phyloP scores from a whole-genome alignment of 2,888 invertebrate species.

The Xanthorhoe spadicearia region DNA sequence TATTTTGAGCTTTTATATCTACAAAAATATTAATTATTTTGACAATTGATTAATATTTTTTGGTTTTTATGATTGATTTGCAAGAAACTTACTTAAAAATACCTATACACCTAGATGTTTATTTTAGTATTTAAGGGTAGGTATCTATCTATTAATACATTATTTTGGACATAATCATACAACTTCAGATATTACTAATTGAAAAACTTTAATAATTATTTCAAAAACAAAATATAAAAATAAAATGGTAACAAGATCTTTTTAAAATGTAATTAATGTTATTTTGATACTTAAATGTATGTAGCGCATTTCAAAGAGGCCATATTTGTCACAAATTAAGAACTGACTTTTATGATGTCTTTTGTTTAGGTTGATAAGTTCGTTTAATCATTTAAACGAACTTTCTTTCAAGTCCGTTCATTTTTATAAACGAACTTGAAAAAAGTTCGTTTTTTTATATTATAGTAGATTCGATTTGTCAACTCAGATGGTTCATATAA shows the following conservation, averaged over 20 bases:
- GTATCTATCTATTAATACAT: not conserved
- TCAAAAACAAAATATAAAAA: not conserved
- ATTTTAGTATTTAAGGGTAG: not conserved
- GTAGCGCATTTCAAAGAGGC: too few relatives aligned
- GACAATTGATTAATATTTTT: not conserved
- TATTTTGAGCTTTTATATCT: constrained; percentile 12
- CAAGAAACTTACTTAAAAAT: not conserved
- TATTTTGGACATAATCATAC: constrained; percentile 1
- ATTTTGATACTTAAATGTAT: too few relatives aligned
- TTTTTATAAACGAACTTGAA: not conserved
- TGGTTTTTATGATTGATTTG: not conserved
- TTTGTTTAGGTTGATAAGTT: too few relatives aligned
- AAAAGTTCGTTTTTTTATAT: too few relatives aligned
- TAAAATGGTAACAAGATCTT: not conserved
- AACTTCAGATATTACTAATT: not conserved
- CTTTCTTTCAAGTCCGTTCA: not conserved
- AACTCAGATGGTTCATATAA: constrained; percentile 3
- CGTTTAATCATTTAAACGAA: not conserved
- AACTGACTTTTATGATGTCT: not conserved
- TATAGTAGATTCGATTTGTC: not conserved
- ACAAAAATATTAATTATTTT: not conserved
- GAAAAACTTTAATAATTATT: not conserved
- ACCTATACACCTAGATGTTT: not conserved
- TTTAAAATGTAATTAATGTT: not conserved
- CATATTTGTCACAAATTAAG: too few relatives aligned